Evolutionary conservation across 2,113 vertebrate species (phyloP).

Genomic region (Ptilonorhynchus violaceus): DNA sequence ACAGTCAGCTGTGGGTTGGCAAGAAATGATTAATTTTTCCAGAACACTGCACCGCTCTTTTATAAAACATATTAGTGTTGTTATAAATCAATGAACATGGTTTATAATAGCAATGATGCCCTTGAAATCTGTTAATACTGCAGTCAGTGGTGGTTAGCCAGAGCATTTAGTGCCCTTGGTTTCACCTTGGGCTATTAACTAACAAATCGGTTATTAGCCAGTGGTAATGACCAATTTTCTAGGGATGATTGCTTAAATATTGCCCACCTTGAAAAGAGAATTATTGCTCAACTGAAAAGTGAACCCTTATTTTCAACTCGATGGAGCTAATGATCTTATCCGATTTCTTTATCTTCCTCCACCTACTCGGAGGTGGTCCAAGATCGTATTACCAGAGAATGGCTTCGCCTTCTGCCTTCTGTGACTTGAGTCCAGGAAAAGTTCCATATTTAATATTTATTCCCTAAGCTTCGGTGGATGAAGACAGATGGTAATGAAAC

Average conservation of each 20-base stretch:
- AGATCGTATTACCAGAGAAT: constrained; percentile 21
- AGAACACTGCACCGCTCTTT: constrained; percentile 64
- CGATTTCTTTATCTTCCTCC: constrained; percentile 44
- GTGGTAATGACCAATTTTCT: constrained; percentile 83
- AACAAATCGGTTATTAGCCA: constrained; percentile 81
- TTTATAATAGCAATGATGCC: constrained; percentile 76
- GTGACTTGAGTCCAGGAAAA: constrained; percentile 69
- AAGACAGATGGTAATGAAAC: constrained; percentile 81
- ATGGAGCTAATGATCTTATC: constrained; percentile 75
- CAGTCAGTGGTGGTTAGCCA: constrained; percentile 58
- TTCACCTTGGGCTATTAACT: constrained; percentile 82
- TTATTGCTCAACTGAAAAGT: constrained; percentile 78
- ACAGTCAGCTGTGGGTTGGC: constrained; percentile 40
- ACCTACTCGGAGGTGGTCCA: background rate
- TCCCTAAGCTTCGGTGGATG: constrained; percentile 69
- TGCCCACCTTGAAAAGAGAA: constrained; percentile 80
- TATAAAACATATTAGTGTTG: constrained; percentile 76
- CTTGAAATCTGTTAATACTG: constrained; percentile 76
- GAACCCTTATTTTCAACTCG: constrained; percentile 77
- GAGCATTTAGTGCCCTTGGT: constrained; percentile 73
- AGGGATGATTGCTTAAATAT: constrained; percentile 83
- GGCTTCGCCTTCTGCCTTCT: constrained; percentile 34
- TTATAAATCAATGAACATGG: constrained; percentile 80
- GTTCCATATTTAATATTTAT: constrained; percentile 79
- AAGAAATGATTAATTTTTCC: constrained; percentile 72